A percentile compares a stretch with the other conserved stretches of the same genome.
phyloP scores from a whole-genome alignment of 2,888 invertebrate genomes.

The Rhingia campestris region DNA sequence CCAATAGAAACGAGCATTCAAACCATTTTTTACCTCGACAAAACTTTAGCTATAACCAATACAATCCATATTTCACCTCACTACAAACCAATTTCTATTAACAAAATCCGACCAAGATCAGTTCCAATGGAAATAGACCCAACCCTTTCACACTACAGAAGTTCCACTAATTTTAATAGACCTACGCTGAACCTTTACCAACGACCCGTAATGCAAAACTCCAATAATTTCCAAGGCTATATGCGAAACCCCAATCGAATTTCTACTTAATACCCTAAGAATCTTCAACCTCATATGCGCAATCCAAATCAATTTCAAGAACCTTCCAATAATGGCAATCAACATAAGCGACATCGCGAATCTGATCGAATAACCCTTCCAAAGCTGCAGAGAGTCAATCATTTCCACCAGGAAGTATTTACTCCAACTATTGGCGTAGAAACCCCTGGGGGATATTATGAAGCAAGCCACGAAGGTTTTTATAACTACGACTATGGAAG shows the following conservation, averaged over 20 bases:
- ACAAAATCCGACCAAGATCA: neutral
- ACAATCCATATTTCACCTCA: slow-evolving; percentile 2
- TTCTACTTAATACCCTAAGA: no score
- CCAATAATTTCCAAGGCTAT: neutral
- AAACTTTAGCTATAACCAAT: no score
- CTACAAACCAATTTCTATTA: slow-evolving; percentile 7
- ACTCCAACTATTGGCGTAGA: no score
- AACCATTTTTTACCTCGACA: neutral
- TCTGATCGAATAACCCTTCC: slow-evolving; percentile 10
- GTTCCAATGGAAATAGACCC: slow-evolving; percentile 12
- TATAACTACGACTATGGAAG: neutral
- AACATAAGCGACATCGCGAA: slow-evolving; percentile 2
- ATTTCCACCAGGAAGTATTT: slow-evolving; percentile 16
- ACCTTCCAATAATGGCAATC: neutral
- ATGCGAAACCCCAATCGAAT: slow-evolving; percentile 6
- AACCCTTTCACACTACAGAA: slow-evolving; percentile 3
- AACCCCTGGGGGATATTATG: no score
- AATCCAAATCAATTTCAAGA: neutral
- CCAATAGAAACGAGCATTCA: neutral
- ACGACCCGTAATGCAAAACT: neutral
- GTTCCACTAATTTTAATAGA: neutral
- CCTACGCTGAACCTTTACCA: neutral
- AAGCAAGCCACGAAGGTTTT: neutral
- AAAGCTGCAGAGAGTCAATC: slow-evolving; percentile 44
- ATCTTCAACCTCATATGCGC: no score